Base-by-base conservation (phyloP, 92 coral and sea anemone species). In the Phenganax marumi region DNA sequence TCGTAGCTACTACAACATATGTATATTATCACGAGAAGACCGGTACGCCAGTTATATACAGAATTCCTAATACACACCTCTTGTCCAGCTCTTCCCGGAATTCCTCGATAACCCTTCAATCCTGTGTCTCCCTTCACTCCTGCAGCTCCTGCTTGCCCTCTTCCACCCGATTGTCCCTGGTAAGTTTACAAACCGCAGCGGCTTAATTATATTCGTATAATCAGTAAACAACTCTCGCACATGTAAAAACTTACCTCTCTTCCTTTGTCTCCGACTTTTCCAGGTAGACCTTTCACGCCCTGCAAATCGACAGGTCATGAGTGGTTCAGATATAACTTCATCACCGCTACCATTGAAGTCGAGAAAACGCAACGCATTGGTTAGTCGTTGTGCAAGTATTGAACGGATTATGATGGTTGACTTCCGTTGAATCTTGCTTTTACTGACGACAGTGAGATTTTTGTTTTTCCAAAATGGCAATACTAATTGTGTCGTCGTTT, bases 41-140 rank as follows among this genome's bases (percentile, higher is more conserved):
- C 43, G 43, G 43, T 33, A 33, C 43, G 3, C 3, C 43, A 33
- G 43, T 5, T 33, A 2, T 33, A 33, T 33, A 33, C 43, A 33
- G 43, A 1, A 53, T 10, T 3, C 57, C 57, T 10, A 53, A 53
- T 66, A 10, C 16, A 4, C 13, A 66, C 72, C 72, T 25, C 72
- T 12, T 3, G 50, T 24, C 72, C 72, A 66, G 72, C 1, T 33
- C 72, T 66, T 33, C 72, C 72, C 14, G 49, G 16, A 66, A 10
- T 2, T 23, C 72, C 72, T 66, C 50, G 72, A 66, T n/a, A n/a
- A 25, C 72, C 72, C 72, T 66, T 66, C 48, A 33, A 25, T 10
- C 72, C 72, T 33, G 26, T 12, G 43, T 66, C 50, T 3, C 72
- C 72, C 43, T 66, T 66, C 49, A 19, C 19, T 25, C 72, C 72